Evolutionary conservation across 2,888 invertebrate genomes (phyloP), one percentile per base, ranked within the genome.

Genomic region (Thecocarcelia acutangulata): DNA sequence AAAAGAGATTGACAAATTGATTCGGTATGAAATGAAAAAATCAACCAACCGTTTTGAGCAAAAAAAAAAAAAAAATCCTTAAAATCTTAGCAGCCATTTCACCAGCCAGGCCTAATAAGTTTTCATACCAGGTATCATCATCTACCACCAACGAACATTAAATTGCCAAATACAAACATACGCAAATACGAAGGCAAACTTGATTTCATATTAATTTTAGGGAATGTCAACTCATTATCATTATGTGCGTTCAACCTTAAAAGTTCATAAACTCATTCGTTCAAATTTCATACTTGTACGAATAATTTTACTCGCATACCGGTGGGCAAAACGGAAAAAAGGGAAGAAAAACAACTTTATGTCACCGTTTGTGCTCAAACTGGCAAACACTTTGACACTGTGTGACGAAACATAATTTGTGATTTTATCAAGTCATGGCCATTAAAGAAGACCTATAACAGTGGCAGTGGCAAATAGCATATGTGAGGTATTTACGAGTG

Each of bases 1-100:
- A 70, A 58, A 48, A 69, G 46, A 66, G 56, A 88, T 89, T 89
- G 90, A 89, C 90, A 90, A 89, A 89, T 89, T 89, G 90, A 89
- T 80, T 75, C 24, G 46, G 44, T 75, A 88, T 86, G 84, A 85
- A 64, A 46, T 19, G 24, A 68, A 58, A 83, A 85, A 85, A 85
- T 87, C 89, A 86, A 89, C 88, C 24, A 87, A 87, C 84, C 21
- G 19, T 40, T 58, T 19, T 2, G 33, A 33, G 8, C 33, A 9
- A 33, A 33, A 5, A 33, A 9, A 33, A 8, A 33, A 33, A 33
- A 33, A 33, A 24, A 19, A n/a, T 58, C 12, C 40, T 46, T 46
- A 44, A 52, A 50, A n/a, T 48, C 24, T 21, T 33, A 11, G 17
- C 66, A 58, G 42, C 48, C 66, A 44, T 50, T 42, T 24, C 15